Percentiles rank a stretch among this genome's conserved stretches.
These are phyloP conservation scores for Calosoma granatense DNA, from an alignment of 1,140 invertebrate genomes.

Conservation along the genomic window DNA sequence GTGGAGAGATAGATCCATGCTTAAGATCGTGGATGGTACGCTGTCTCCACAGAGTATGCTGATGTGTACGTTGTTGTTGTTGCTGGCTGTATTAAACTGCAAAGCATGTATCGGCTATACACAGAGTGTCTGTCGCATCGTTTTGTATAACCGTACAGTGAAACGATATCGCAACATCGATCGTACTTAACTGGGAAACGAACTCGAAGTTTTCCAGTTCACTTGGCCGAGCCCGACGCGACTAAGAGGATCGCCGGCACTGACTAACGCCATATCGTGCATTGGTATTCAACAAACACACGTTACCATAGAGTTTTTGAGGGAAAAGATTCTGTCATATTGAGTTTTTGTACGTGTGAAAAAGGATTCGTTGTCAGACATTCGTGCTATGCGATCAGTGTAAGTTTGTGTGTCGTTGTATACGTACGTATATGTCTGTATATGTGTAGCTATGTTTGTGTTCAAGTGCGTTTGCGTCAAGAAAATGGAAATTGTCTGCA, in stretches of 20 bases:
- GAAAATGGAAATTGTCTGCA: not conserved
- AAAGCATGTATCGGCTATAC: no score
- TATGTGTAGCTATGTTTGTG: not conserved
- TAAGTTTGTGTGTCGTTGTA: no score
- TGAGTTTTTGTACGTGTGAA: not conserved
- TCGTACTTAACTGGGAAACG: not conserved
- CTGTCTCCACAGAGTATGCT: no score
- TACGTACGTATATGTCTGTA: no score
- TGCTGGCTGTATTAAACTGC: no score
- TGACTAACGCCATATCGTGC: not conserved
- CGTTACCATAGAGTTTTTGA: not conserved
- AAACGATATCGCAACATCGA: not conserved
- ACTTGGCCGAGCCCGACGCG: not conserved
- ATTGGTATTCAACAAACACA: not conserved
- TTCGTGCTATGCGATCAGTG: no score
- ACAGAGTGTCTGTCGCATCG: not conserved
- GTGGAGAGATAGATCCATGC: no score
- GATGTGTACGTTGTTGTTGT: no score
- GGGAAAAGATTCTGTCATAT: not conserved
- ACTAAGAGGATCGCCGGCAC: not conserved
- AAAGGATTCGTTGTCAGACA: not conserved
- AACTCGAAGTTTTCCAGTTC: not conserved
- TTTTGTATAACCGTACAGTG: not conserved
- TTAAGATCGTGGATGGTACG: no score
- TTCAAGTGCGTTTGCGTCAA: not conserved